A percentile compares a stretch with the other conserved stretches of the same genome.
Conservation (phyloP, 2,888 invertebrate genomes). For the Tuta absoluta region DNA sequence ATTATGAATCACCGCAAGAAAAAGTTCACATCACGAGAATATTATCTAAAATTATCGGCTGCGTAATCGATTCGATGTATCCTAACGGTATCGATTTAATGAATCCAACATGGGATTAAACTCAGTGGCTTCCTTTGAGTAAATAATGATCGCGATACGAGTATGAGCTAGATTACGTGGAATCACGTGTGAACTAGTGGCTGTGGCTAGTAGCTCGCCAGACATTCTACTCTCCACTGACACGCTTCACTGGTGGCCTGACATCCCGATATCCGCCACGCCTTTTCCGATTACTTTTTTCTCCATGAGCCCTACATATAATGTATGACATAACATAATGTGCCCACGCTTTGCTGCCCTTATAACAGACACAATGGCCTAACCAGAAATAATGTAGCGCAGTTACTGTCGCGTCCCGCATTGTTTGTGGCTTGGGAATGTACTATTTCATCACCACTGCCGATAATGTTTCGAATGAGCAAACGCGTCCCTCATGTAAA, state of each 20-base stretch:
- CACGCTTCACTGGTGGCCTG: conserved; percentile 48
- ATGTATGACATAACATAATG: conserved; percentile 42
- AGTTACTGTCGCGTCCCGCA: conserved; percentile 57
- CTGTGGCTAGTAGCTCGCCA: conserved; percentile 2
- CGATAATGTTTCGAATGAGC: conserved; percentile 61
- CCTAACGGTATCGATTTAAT: conserved; percentile 44
- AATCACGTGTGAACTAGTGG: conserved; percentile 21
- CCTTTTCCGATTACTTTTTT: conserved; percentile 55
- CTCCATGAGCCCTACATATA: conserved; percentile 38
- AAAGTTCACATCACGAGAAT: conserved; percentile 37
- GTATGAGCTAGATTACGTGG: conserved; percentile 16
- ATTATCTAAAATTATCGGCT: conserved; percentile 46
- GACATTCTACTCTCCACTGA: conserved; percentile 35
- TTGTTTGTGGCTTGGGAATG: conserved; percentile 60
- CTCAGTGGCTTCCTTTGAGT: conserved; percentile 1
- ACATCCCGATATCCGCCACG: conserved; percentile 54
- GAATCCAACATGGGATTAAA: conserved; percentile 14
- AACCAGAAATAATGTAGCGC: conserved; percentile 29
- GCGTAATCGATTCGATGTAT: conserved; percentile 44
- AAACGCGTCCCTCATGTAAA: conserved; percentile 61
- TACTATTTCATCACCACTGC: conserved; percentile 64
- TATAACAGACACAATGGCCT: conserved; percentile 41
- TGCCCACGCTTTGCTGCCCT: conserved; percentile 40
- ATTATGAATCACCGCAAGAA: conserved; percentile 44
- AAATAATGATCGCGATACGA: conserved; percentile 29